These are phyloP conservation scores for Scomberomorus guttatus DNA, from an alignment of 2,797 vertebrate species.

Conservation along the genomic window DNA sequence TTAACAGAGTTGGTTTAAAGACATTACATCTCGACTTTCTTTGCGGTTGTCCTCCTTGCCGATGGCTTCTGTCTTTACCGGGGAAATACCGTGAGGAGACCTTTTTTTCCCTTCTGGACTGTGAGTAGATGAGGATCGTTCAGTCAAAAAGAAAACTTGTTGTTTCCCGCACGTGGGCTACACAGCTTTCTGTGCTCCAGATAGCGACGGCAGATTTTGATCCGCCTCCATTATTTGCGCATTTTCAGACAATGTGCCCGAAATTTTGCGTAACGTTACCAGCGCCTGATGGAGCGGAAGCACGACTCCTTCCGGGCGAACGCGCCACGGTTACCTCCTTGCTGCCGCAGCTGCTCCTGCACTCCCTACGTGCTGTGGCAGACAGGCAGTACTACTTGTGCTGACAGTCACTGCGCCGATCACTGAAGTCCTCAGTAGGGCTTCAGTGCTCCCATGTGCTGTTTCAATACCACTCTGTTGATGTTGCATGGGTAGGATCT, in stretches of 20 bases:
- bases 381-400: not conserved
- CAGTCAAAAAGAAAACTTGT: not conserved
- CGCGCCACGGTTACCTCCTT: conserved; percentile 43
- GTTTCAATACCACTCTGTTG: not conserved
- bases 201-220: not conserved
- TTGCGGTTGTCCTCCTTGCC: conserved; percentile 18
- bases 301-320: conserved; percentile 63
- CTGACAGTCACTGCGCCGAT: not conserved
- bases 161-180: not conserved
- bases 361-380: conserved; percentile 5
- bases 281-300: conserved; percentile 30
- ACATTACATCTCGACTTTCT: conserved; percentile 1
- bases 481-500: not conserved
- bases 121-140: not conserved
- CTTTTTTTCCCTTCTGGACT: not conserved
- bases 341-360: conserved; percentile 54
- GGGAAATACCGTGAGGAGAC: not conserved
- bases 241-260: conserved; percentile 69
- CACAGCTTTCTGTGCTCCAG: not conserved
- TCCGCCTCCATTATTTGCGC: conserved; percentile 66
- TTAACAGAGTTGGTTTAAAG: too few relatives aligned
- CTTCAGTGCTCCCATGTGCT: not conserved
- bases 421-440: conserved; percentile 23
- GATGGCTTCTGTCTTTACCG: conserved; percentile 39
- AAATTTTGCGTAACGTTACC: conserved; percentile 50